Conservation (phyloP, 2,113 vertebrate species). For the Sinocyclocheilus maitianheensis region DNA sequence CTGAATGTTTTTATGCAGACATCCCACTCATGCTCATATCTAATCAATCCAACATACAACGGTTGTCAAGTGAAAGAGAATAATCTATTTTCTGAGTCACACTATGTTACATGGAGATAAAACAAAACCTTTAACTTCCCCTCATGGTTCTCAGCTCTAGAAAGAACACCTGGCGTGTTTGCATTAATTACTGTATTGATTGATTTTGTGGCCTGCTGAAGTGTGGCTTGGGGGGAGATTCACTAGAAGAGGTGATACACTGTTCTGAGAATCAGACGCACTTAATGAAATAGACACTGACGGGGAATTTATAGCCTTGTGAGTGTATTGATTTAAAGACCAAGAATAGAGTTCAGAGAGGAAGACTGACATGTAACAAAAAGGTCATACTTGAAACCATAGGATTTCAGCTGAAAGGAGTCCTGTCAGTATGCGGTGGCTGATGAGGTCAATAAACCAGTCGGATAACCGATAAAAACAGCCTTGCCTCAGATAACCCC, state of each 20-base stretch:
- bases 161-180: constrained; percentile 52
- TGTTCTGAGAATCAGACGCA: constrained; percentile 13
- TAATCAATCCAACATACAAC: constrained; percentile 21
- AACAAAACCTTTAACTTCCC: constrained; percentile 39
- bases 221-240: constrained; percentile 16
- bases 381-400: constrained; percentile 42
- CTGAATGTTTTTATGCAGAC: not conserved
- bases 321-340: constrained; percentile 40
- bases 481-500: not conserved
- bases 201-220: constrained; percentile 45
- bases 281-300: constrained; percentile 37
- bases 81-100: constrained; percentile 33
- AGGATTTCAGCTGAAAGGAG: constrained; percentile 42
- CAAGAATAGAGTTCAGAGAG: constrained; percentile 11
- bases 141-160: constrained; percentile 46
- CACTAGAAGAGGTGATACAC: constrained; percentile 35
- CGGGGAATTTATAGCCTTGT: constrained; percentile 44
- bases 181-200: constrained; percentile 54
- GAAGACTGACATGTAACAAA: constrained; percentile 41
- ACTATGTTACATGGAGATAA: constrained; percentile 39
- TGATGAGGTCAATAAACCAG: constrained; percentile 12
- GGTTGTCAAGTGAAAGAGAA: constrained; percentile 14
- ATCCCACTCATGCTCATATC: constrained; percentile 20
- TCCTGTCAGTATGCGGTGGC: not conserved
- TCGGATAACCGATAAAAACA: not conserved